phyloP scores from a whole-genome alignment of 2,888 invertebrate species.

The Mythimna vitellina region DNA sequence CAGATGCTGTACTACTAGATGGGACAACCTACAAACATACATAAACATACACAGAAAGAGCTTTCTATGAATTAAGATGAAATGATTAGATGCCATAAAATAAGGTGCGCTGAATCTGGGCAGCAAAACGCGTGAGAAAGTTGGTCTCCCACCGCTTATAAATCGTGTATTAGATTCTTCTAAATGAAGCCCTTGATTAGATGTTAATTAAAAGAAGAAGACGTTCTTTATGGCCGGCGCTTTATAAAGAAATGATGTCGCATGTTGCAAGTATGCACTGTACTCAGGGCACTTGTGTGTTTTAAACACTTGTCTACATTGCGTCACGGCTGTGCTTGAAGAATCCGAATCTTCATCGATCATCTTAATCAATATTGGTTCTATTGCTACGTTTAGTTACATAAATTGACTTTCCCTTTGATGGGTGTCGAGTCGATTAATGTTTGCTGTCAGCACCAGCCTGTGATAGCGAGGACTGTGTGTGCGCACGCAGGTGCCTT shows the following conservation, averaged over 20 bases:
- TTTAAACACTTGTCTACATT: slow-evolving; percentile 66
- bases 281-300: slow-evolving; percentile 65
- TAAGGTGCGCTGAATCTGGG: slow-evolving; percentile 76
- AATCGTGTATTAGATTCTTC: slow-evolving; percentile 80
- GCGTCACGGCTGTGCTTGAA: slow-evolving; percentile 76
- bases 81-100: slow-evolving; percentile 73
- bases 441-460: slow-evolving; percentile 50
- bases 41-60: slow-evolving; percentile 52
- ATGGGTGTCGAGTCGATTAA: slow-evolving; percentile 50
- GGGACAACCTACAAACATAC: slow-evolving; percentile 56
- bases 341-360: slow-evolving; percentile 74
- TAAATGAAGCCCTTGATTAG: slow-evolving; percentile 85
- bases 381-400: slow-evolving; percentile 82
- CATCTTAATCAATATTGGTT: slow-evolving; percentile 83
- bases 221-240: slow-evolving; percentile 75
- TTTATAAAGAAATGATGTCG: slow-evolving; percentile 72
- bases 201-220: slow-evolving; percentile 85
- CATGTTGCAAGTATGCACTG: slow-evolving; percentile 66
- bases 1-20: slow-evolving; percentile 42
- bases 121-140: slow-evolving; percentile 84
- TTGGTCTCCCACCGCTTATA: slow-evolving; percentile 75
- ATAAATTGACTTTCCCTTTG: slow-evolving; percentile 84
- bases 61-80: slow-evolving; percentile 65
- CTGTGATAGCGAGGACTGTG: slow-evolving; percentile 38
- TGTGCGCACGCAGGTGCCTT: slow-evolving; percentile 30